Evolutionary conservation across 1,140 invertebrate genomes (phyloP).

Genomic region (Aphelenchoides avenae): DNA sequence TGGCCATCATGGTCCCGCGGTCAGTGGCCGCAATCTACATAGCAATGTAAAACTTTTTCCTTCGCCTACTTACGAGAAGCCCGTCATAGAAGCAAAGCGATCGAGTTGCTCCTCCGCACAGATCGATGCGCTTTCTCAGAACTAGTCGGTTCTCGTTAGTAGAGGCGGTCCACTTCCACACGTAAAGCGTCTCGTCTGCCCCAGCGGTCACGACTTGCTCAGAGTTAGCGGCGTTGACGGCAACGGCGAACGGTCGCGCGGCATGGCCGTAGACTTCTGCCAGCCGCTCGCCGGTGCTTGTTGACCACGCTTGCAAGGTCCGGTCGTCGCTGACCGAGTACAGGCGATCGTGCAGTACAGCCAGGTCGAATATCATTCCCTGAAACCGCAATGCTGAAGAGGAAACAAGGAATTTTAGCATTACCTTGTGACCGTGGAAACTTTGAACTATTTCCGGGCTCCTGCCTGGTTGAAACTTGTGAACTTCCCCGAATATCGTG

Average conservation of each 20-base stretch:
- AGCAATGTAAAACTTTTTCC: too few relatives aligned
- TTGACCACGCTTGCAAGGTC: constrained; percentile 8
- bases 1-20: too few relatives aligned
- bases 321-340: constrained; percentile 18
- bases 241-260: constrained; percentile 10
- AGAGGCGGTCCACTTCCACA: too few relatives aligned
- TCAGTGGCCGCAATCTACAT: too few relatives aligned
- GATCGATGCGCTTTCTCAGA: too few relatives aligned
- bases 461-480: background rate
- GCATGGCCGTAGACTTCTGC: constrained; percentile 7
- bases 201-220: constrained; percentile 14
- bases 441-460: background rate
- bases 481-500: constrained; percentile 9
- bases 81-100: too few relatives aligned
- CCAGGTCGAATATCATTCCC: constrained; percentile 20
- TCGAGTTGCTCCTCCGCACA: too few relatives aligned
- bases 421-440: constrained; percentile 16
- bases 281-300: background rate
- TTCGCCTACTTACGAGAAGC: too few relatives aligned
- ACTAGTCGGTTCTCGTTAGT: too few relatives aligned
- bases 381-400: background rate
- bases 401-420: background rate
- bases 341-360: background rate
- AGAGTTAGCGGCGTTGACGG: background rate
- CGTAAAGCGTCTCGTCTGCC: constrained; percentile 14